These are phyloP conservation scores for Pomatorhinus ruficollis DNA, from an alignment of 2,113 vertebrate genomes.

Conservation along the genomic window DNA sequence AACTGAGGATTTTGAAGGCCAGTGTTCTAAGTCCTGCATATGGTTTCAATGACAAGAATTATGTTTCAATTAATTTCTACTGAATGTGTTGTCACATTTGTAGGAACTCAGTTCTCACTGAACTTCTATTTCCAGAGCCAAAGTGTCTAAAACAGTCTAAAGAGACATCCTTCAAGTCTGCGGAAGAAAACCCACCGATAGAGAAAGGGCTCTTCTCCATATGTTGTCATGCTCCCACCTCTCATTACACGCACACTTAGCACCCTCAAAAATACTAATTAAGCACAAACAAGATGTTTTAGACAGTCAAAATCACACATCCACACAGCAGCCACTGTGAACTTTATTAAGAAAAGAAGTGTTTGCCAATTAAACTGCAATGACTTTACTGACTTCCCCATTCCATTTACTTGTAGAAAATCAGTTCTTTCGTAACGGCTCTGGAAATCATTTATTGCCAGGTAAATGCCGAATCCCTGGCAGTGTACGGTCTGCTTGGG, in stretches of 20 bases:
- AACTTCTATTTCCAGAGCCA: neutral
- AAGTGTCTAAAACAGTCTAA: neutral
- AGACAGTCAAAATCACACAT: conserved; percentile 30
- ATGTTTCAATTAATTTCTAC: neutral
- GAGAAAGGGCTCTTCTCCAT: neutral
- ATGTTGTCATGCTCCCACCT: neutral
- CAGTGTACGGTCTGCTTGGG: neutral
- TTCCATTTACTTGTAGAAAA: neutral
- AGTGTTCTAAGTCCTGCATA: neutral
- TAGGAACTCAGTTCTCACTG: neutral
- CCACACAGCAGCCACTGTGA: conserved; percentile 33
- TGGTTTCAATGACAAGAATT: neutral
- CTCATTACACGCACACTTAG: neutral
- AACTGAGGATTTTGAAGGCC: neutral
- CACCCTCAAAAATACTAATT: neutral
- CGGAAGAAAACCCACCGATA: neutral
- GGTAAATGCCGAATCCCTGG: neutral
- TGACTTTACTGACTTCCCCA: neutral
- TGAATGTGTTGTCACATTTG: neutral
- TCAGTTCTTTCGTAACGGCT: neutral
- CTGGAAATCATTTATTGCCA: neutral
- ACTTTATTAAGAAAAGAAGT: conserved; percentile 51
- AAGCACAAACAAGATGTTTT: neutral
- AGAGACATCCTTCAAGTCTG: neutral
- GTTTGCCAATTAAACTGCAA: conserved; percentile 21